These are phyloP conservation scores for Montipora sp. DNA, from an alignment of 64 coral and sea anemone species.

Conservation along the genomic window DNA sequence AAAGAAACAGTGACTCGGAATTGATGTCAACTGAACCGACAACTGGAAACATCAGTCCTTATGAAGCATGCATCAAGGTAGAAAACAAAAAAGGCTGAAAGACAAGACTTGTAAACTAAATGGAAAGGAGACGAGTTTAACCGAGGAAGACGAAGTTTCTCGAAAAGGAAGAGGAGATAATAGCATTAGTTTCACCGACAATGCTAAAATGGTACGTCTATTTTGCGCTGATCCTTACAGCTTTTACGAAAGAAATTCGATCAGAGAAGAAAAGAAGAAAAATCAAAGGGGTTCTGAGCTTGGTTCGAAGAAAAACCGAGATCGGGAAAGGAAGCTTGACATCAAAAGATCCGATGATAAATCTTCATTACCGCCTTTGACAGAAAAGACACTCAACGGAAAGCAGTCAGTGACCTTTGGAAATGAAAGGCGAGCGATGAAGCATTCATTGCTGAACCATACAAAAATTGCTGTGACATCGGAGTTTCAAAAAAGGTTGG, in stretches of 20 bases:
- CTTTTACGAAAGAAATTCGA: conserved; percentile 24
- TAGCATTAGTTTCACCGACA: neutral
- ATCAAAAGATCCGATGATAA: neutral
- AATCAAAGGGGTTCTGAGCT: neutral
- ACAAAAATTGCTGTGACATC: neutral
- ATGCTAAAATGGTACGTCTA: neutral
- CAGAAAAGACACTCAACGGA: neutral
- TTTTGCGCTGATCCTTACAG: conserved; percentile 15
- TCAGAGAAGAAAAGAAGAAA: neutral
- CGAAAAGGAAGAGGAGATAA: neutral
- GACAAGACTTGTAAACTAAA: neutral
- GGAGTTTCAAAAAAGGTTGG: conserved; percentile 11
- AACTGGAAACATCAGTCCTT: neutral
- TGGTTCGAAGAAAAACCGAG: neutral
- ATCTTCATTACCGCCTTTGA: conserved; percentile 17
- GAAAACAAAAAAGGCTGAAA: neutral
- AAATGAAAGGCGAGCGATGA: neutral
- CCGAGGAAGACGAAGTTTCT: neutral
- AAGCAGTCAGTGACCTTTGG: conserved; percentile 8
- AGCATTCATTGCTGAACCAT: neutral
- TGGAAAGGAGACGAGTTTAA: neutral
- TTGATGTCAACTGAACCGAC: neutral
- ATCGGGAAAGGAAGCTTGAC: neutral
- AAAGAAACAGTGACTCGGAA: neutral
- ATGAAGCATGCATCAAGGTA: conserved; percentile 2